Base-by-base conservation (phyloP, 1,140 invertebrate species). In the Leguminivora glycinivorella region DNA sequence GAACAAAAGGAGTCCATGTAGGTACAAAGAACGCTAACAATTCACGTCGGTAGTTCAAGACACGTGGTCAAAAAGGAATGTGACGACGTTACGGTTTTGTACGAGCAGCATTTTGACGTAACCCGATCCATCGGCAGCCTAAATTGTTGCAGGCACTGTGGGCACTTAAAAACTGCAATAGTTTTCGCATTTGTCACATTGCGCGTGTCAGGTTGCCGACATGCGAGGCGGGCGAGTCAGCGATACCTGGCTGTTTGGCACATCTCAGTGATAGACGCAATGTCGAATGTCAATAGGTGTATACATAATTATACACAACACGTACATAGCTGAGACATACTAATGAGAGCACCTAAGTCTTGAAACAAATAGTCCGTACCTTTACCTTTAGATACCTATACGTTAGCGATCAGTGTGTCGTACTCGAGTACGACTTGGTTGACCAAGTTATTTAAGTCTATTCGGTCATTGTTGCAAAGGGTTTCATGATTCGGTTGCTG, bases 111-210 rank as follows among this genome's bases (percentile, higher is more conserved):
- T 52, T 52, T 52, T 52, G 47, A 22, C 19, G 47, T 52, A 52
- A 52, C 47, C 7, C n/a, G 47, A 38, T 63, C 26, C 47, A 56
- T 47, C 52, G 14, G 52, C 7, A 31, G 12, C 26, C 29, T 56
- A 29, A 29, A 52, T 19, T 43, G 56, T 69, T 40, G 67, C 67
- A 19, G 68, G 38, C 17, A 40, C 70, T 43, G 52, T 12, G 73
- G 75, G 72, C 75, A 78, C 69, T 75, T 81, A 81, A 81, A 85
- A 88, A 85, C 75, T 71, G 70, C 79, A 83, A 87, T 87, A 80
- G 80, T 79, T 83, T 83, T 81, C 80, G 83, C 79, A 86, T 88
- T 88, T 85, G 83, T 86, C 85, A 87, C 82, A 86, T 73, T 63
- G 68, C 70, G 72, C 58, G 56, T 56, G 29, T 25, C 69, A 24